Evolutionary conservation across 2,113 vertebrate species (phyloP).

Genomic region (Pan troglodytes): NHGRI_mPanTro3-v2.1_pri NC_072402.2:72542001-72542500

Average conservation of each 20-base stretch:
- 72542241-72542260: background rate
- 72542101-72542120: background rate
- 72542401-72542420: conserved; percentile 4
- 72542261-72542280: conserved; percentile 26
- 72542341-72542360: background rate
- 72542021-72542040: conserved; percentile 32
- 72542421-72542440: background rate
- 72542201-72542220: background rate
- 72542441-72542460: background rate
- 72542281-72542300: background rate
- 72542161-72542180: background rate
- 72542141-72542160: background rate
- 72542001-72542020: background rate
- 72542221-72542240: background rate
- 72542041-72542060: background rate
- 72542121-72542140: background rate
- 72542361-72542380: background rate
- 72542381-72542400: background rate
- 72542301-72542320: background rate
- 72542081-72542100: background rate
- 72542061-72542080: conserved; percentile 21
- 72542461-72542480: background rate
- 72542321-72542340: background rate
- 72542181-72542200: background rate
- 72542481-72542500: background rate